A percentile compares a stretch with the other conserved stretches of the same genome.
phyloP scores from a whole-genome alignment of 2,113 vertebrate species.

The Dinomys branickii region DNA sequence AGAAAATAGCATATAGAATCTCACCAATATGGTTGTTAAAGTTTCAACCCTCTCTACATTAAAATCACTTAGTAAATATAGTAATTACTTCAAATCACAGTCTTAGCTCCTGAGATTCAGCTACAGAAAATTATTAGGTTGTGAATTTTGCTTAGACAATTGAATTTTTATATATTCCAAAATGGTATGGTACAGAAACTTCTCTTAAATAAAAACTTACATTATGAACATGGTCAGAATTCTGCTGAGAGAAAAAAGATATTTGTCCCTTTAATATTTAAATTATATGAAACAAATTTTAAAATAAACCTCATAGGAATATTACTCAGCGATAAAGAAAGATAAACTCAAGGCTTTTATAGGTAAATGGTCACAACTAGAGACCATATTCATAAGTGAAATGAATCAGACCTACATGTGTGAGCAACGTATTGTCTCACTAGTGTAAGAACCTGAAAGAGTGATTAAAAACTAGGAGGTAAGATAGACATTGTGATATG shows the following conservation, averaged over 20 bases:
- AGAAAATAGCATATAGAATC: not conserved
- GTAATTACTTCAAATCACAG: constrained; percentile 35
- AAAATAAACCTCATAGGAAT: no score
- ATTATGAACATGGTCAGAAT: constrained; percentile 30
- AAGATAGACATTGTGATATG: no score
- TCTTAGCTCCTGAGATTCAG: constrained; percentile 27
- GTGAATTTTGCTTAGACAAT: constrained; percentile 37
- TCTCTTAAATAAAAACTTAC: constrained; percentile 32
- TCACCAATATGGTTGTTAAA: not conserved
- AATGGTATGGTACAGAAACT: not conserved
- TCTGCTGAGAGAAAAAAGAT: constrained; percentile 4
- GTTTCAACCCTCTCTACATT: constrained; percentile 2
- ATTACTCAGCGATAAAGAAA: no score
- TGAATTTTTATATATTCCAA: constrained; percentile 7
- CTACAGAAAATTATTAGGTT: constrained; percentile 53
- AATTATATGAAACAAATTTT: constrained; percentile 14
- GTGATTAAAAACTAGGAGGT: no score
- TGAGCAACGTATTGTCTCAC: no score
- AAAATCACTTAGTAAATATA: constrained; percentile 29
- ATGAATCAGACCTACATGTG: no score
- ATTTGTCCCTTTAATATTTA: not conserved
- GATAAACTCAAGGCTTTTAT: no score
- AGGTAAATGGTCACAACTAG: no score
- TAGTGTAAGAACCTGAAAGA: no score
- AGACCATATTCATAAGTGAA: no score